phyloP scores from a whole-genome alignment of 2,888 invertebrate genomes.

The Dryobotodes eremita region DNA sequence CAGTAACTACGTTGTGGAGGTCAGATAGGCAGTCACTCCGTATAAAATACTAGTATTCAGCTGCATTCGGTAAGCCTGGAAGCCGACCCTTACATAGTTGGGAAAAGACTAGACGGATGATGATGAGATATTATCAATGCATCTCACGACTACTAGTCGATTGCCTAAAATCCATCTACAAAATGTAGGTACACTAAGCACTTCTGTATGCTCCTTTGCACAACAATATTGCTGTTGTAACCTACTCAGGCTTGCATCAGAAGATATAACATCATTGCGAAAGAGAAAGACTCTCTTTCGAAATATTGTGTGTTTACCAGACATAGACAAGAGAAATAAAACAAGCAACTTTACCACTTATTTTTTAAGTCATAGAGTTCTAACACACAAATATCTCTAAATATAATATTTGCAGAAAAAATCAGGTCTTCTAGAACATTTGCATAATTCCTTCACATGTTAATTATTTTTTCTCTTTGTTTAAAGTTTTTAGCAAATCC shows the following conservation, averaged over 20 bases:
- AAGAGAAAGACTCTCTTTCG: slow-evolving; percentile 15
- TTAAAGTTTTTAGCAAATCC: slow-evolving; percentile 23
- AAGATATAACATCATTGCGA: slow-evolving; percentile 12
- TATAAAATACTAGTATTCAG: too few relatives aligned
- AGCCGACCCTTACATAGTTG: too few relatives aligned
- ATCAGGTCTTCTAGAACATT: slow-evolving; percentile 23
- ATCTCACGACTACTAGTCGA: not conserved
- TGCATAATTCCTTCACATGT: slow-evolving; percentile 37
- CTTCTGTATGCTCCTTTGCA: slow-evolving; percentile 4
- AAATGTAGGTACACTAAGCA: slow-evolving; percentile 3
- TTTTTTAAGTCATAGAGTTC: not conserved
- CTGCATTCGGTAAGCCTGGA: not conserved
- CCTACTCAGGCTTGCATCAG: slow-evolving; percentile 4
- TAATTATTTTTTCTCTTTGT: slow-evolving; percentile 27
- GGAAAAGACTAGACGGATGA: not conserved
- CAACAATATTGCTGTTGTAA: slow-evolving; percentile 26
- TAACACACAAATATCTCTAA: not conserved
- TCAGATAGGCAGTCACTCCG: too few relatives aligned
- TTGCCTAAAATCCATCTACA: slow-evolving; percentile 3
- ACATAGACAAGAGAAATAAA: not conserved
- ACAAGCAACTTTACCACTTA: slow-evolving; percentile 6
- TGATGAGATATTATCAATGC: not conserved
- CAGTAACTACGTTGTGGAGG: too few relatives aligned
- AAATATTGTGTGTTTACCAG: slow-evolving; percentile 15
- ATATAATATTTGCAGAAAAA: slow-evolving; percentile 19